Evolutionary conservation across 2,113 vertebrate genomes (phyloP).

Genomic region (Procavia capensis): DNA sequence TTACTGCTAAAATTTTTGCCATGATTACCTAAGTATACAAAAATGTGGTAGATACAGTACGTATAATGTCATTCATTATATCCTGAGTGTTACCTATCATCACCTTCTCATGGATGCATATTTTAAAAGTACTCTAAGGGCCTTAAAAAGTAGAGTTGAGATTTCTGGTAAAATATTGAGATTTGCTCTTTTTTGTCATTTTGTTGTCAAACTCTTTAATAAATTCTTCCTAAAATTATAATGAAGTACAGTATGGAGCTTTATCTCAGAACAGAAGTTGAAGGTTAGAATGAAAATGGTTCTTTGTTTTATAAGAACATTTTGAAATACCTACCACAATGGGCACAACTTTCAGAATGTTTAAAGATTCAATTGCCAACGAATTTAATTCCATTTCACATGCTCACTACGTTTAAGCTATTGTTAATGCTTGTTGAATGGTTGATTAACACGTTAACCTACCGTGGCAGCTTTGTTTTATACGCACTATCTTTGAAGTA

Average conservation of each 20-base stretch:
- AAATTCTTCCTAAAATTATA: not conserved
- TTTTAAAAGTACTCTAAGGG: not conserved
- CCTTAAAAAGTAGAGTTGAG: not conserved
- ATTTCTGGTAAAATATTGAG: not conserved
- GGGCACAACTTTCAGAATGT: not conserved
- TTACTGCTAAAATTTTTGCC: not conserved
- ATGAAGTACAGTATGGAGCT: not conserved
- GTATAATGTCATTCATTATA: not conserved
- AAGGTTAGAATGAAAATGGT: not conserved
- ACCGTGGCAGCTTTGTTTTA: constrained; percentile 22
- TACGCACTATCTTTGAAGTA: not conserved
- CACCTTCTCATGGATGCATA: not conserved
- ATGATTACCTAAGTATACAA: not conserved
- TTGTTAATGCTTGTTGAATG: not conserved
- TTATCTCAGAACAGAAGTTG: not conserved
- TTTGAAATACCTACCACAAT: not conserved
- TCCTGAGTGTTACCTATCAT: not conserved
- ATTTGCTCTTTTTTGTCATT: not conserved
- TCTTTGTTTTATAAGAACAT: not conserved
- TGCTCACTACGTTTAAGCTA: not conserved
- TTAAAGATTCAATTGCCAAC: not conserved
- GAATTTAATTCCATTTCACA: not conserved
- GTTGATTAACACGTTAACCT: not conserved
- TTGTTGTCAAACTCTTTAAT: not conserved
- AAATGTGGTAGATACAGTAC: not conserved